Conservation (phyloP, 2,888 invertebrate species). For the Itoplectis maculator region DNA sequence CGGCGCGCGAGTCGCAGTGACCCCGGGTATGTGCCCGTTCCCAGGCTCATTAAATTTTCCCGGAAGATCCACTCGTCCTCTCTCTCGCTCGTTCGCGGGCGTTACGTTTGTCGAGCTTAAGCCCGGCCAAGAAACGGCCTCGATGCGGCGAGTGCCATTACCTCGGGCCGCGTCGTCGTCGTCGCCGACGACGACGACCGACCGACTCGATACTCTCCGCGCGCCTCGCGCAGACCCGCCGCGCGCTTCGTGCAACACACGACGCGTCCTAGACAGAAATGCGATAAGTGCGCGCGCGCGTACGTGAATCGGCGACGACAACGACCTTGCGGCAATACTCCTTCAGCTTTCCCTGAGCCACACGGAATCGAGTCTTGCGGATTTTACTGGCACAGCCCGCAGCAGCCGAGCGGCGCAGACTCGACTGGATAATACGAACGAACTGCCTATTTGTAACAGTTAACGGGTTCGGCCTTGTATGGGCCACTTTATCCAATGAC, state of each 20-base stretch:
- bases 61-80: constrained; percentile 45
- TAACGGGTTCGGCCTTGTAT: background rate
- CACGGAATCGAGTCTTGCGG: constrained; percentile 15
- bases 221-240: no score
- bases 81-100: constrained; percentile 40
- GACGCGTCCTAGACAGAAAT: constrained; percentile 29
- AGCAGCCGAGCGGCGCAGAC: background rate
- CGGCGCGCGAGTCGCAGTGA: background rate
- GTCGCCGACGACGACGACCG: no score
- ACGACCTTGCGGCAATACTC: constrained; percentile 17
- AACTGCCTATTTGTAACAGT: constrained; percentile 9
- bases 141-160: constrained; percentile 32
- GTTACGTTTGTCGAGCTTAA: constrained; percentile 47
- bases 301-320: constrained; percentile 25
- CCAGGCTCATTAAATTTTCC: constrained; percentile 61
- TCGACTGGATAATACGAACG: background rate
- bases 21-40: constrained; percentile 34
- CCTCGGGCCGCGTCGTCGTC: background rate
- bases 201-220: constrained; percentile 22
- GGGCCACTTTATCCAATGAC: constrained; percentile 1
- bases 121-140: constrained; percentile 34
- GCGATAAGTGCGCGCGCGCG: constrained; percentile 20
- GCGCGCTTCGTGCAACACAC: constrained; percentile 23
- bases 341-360: background rate
- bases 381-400: constrained; percentile 14